These are phyloP conservation scores for Gallinago solitaria DNA, from an alignment of 2,797 vertebrate species.

Conservation along the genomic window DNA sequence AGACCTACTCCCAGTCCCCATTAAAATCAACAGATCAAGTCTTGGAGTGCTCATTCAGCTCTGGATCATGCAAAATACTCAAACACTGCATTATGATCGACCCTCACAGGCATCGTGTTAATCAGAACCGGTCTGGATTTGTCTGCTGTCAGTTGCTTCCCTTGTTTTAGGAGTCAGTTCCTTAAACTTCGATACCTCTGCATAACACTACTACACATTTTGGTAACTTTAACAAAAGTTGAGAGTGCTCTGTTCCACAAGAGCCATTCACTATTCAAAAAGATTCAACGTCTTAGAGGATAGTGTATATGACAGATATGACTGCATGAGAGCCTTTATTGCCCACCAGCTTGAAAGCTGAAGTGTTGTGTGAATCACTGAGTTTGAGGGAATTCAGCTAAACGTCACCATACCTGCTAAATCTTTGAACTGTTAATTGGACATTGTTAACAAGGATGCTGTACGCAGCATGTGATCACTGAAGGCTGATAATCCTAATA, in stretches of 20 bases:
- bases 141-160: neutral
- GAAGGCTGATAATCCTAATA: neutral
- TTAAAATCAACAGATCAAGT: neutral
- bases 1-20: neutral
- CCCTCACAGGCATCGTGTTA: neutral
- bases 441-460: neutral
- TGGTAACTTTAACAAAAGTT: neutral
- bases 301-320: neutral
- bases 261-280: neutral
- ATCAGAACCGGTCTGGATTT: neutral
- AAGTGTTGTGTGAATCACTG: neutral
- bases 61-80: neutral
- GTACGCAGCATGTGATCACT: rapidly evolving
- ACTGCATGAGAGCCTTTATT: neutral
- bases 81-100: neutral
- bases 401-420: neutral
- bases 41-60: neutral
- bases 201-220: neutral
- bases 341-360: neutral
- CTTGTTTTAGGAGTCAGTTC: neutral
- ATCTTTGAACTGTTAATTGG: neutral
- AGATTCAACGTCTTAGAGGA: neutral
- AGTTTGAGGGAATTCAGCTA: neutral
- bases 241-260: neutral
- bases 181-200: neutral